Conservation (phyloP, 2,888 invertebrate genomes). For the Quadroppia sp. region DNA sequence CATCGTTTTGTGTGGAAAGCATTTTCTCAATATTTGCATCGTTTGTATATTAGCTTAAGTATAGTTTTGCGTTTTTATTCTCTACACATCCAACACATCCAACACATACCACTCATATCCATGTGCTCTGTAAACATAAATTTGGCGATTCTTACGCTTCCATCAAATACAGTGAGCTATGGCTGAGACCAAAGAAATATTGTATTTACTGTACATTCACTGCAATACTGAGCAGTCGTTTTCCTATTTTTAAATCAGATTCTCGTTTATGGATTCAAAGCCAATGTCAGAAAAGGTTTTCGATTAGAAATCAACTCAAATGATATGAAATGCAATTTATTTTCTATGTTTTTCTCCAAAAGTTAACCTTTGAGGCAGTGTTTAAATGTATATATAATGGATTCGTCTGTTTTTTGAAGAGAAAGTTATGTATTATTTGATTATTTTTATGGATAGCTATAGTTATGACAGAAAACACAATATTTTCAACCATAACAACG, state of each 20-base stretch:
- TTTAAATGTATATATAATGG: background rate
- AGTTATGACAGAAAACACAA: conserved; percentile 7
- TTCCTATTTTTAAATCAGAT: background rate
- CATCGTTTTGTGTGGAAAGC: background rate
- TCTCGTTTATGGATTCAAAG: too few relatives aligned
- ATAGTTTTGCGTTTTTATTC: conserved; percentile 3
- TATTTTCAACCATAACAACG: conserved; percentile 22
- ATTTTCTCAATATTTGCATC: background rate
- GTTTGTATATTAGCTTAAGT: conserved; percentile 25
- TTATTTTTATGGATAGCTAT: background rate
- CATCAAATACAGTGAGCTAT: background rate
- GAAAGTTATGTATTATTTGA: background rate
- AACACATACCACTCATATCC: background rate
- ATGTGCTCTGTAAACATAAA: conserved; percentile 15
- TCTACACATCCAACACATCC: background rate
- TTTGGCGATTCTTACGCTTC: background rate
- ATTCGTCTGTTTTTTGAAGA: background rate
- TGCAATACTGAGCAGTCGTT: background rate
- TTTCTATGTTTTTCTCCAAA: background rate
- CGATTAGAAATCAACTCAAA: too few relatives aligned
- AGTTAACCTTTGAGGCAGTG: too few relatives aligned
- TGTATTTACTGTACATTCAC: background rate
- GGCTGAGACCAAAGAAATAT: background rate
- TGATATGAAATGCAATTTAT: too few relatives aligned
- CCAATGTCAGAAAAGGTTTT: too few relatives aligned